A percentile compares a stretch with the other conserved stretches of the same genome.
These are phyloP conservation scores for Chaenodraco wilsoni DNA, from an alignment of 2,797 vertebrate species.

Conservation along the genomic window DNA sequence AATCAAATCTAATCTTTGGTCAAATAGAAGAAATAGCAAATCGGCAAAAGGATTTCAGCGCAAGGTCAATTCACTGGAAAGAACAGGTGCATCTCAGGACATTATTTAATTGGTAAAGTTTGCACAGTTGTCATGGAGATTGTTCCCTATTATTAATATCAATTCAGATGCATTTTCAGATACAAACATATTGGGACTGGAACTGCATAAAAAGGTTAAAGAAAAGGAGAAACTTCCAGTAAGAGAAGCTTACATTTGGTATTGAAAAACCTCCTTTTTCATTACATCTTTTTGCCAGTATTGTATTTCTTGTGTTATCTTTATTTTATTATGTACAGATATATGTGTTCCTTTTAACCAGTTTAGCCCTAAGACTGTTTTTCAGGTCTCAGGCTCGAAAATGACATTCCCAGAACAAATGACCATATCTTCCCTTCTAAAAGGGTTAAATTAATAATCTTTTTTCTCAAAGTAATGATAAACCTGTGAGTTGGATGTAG, in stretches of 20 bases:
- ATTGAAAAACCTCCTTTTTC: background rate
- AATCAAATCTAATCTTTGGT: background rate
- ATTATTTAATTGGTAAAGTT: background rate
- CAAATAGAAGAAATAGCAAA: background rate
- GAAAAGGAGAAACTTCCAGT: background rate
- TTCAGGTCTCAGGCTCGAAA: no score
- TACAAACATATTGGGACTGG: background rate
- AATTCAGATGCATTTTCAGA: background rate
- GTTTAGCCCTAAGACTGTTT: no score
- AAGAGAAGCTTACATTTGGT: background rate
- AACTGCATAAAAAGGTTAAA: background rate
- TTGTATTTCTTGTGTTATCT: background rate
- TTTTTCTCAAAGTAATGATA: no score
- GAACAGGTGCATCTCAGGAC: background rate
- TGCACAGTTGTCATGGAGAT: conserved; percentile 4
- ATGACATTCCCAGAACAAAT: no score
- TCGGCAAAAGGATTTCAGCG: background rate
- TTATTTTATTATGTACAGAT: background rate
- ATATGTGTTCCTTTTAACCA: background rate
- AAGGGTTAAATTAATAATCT: no score
- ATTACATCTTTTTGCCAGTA: background rate
- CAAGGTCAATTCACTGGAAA: background rate
- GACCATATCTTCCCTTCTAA: no score
- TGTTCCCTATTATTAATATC: background rate
- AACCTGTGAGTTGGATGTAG: no score